phyloP scores from a whole-genome alignment of 2,888 invertebrate species.

The Cephus rjabovi region DNA sequence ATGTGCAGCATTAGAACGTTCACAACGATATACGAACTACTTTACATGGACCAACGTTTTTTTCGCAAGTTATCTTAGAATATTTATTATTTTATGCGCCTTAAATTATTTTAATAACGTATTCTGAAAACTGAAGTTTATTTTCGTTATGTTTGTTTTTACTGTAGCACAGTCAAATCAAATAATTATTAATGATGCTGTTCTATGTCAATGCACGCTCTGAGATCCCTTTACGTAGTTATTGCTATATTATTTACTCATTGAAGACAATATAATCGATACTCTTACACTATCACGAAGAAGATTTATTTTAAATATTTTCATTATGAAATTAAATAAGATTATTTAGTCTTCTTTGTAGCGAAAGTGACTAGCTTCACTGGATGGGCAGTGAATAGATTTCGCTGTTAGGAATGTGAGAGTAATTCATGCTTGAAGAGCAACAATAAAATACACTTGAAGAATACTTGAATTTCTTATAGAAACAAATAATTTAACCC shows the following conservation, averaged over 20 bases:
- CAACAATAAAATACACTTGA: neutral
- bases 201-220: neutral
- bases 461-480: neutral
- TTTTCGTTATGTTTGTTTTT: neutral
- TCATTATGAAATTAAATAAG: neutral
- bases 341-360: neutral
- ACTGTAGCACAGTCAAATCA: neutral
- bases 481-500: neutral
- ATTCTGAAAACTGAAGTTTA: neutral
- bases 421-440: neutral
- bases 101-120: neutral
- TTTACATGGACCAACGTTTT: neutral
- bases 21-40: constrained; percentile 11
- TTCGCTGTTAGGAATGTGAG: neutral
- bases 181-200: neutral
- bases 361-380: neutral
- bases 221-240: neutral
- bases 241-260: neutral
- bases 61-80: neutral
- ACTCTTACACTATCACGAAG: neutral
- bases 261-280: neutral
- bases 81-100: neutral
- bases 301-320: neutral
- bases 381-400: neutral
- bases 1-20: constrained; percentile 15